Conservation (phyloP, 2,888 invertebrate species). For the Cataglyphis livida region DNA sequence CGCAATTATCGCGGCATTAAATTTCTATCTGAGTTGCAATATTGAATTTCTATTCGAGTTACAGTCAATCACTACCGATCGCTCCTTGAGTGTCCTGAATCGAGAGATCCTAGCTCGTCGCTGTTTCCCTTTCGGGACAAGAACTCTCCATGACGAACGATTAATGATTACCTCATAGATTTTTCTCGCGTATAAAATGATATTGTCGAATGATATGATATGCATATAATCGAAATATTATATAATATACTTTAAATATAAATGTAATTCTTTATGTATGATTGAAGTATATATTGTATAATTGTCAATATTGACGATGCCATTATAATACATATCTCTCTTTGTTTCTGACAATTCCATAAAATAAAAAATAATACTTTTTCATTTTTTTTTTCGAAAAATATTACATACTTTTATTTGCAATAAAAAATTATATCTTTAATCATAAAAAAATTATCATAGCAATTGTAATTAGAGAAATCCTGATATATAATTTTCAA, state of each 20-base stretch:
- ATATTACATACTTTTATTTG: too few relatives aligned
- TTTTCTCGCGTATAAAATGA: neutral
- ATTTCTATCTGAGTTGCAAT: slow-evolving; percentile 50
- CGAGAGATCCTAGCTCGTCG: neutral
- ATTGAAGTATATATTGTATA: neutral
- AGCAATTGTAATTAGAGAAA: neutral
- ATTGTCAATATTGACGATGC: too few relatives aligned
- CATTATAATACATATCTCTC: too few relatives aligned
- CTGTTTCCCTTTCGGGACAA: slow-evolving; percentile 64
- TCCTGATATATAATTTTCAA: neutral
- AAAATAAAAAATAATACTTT: too few relatives aligned
- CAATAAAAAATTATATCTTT: too few relatives aligned
- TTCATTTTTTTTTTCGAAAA: too few relatives aligned
- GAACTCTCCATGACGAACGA: slow-evolving; percentile 36
- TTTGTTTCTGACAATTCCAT: too few relatives aligned
- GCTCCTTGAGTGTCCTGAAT: slow-evolving; percentile 27
- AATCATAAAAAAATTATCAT: neutral
- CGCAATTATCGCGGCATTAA: slow-evolving; percentile 54
- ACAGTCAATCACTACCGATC: slow-evolving; percentile 11
- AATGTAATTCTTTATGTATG: neutral
- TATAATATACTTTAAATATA: slow-evolving; percentile 6
- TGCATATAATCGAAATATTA: neutral
- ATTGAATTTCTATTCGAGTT: slow-evolving; percentile 59
- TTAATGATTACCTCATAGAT: neutral
- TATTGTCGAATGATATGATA: neutral